Percentiles rank a stretch among this genome's conserved stretches.
Evolutionary conservation across 2,888 invertebrate genomes (phyloP).

Genomic region (Tryphoninae sp.): DNA sequence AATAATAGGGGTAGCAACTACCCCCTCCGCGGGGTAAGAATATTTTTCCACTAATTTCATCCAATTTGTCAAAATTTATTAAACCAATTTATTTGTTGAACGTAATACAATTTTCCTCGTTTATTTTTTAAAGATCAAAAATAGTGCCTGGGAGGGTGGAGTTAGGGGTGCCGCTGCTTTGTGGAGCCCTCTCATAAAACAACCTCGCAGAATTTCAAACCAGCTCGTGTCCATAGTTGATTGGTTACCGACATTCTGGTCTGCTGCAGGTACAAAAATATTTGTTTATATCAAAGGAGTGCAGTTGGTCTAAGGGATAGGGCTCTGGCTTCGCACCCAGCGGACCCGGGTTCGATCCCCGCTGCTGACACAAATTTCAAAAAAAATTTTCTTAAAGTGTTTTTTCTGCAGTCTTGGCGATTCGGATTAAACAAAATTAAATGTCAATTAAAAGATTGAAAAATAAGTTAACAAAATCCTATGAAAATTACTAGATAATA

Average conservation of each 20-base stretch:
- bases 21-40: slow-evolving; percentile 89
- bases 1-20: slow-evolving; percentile 90
- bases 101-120: background rate
- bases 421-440: no score
- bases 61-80: background rate
- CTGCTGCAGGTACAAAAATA: slow-evolving; percentile 81
- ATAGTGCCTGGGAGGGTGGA: slow-evolving; percentile 85
- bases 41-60: slow-evolving; percentile 38
- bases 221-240: slow-evolving; percentile 84
- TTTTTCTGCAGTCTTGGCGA: no score
- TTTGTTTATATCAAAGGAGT: background rate
- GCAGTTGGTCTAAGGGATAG: no score
- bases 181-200: slow-evolving; percentile 82
- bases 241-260: slow-evolving; percentile 84
- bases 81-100: no score
- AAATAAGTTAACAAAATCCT: background rate
- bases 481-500: background rate
- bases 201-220: slow-evolving; percentile 81
- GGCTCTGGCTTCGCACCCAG: no score
- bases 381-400: no score
- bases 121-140: slow-evolving; percentile 81
- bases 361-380: no score
- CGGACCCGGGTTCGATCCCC: no score
- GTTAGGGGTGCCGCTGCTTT: slow-evolving; percentile 83
- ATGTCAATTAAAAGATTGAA: background rate